phyloP scores from a whole-genome alignment of 2,888 invertebrate species.

The Epsilonema sp. region DNA sequence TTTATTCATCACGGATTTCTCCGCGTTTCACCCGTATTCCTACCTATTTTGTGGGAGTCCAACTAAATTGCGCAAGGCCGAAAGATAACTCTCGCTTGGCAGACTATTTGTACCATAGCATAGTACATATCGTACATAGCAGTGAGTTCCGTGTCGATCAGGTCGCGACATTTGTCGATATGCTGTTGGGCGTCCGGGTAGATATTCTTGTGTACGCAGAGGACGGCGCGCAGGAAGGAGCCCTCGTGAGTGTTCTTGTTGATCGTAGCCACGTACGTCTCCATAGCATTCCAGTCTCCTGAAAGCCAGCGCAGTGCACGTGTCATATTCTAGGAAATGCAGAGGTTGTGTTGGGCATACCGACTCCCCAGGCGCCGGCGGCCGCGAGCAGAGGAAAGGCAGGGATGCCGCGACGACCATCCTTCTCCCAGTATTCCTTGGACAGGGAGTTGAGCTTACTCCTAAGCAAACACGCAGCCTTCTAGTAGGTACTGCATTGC shows the following conservation, averaged over 20 bases:
- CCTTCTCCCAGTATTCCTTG: conserved; percentile 53
- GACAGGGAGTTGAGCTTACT: too few species aligned
- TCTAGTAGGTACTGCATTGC: not conserved
- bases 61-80: not conserved
- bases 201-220: conserved; percentile 52
- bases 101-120: not conserved
- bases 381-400: conserved; percentile 68
- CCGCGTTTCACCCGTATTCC: too few species aligned
- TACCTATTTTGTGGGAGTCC: too few species aligned
- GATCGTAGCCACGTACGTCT: conserved; percentile 64
- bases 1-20: too few species aligned
- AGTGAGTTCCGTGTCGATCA: conserved; percentile 84
- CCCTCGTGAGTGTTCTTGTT: conserved; percentile 80
- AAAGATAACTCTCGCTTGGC: too few species aligned
- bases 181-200: conserved; percentile 38
- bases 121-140: conserved; percentile 44
- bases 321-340: not conserved
- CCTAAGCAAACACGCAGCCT: too few species aligned
- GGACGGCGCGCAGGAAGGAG: conserved; percentile 73
- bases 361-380: conserved; percentile 84
- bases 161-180: conserved; percentile 75
- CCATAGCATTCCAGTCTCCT: conserved; percentile 78
- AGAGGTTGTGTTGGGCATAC: conserved; percentile 14
- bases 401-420: too few species aligned
- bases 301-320: conserved; percentile 11